These are phyloP conservation scores for Onychostruthus taczanowskii DNA, from an alignment of 2,113 vertebrate genomes.

Conservation along the genomic window DNA sequence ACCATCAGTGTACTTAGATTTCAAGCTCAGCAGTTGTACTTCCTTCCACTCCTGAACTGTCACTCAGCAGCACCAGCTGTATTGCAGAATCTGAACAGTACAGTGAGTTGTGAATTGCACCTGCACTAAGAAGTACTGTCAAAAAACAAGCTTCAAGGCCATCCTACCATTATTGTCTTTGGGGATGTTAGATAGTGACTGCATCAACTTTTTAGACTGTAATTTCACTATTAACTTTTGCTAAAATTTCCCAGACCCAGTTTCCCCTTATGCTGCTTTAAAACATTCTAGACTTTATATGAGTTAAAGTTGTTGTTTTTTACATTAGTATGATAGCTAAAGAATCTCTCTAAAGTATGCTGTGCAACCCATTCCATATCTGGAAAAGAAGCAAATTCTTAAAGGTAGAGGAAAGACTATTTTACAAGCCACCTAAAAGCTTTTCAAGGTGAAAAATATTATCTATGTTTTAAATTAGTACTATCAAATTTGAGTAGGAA, in stretches of 20 bases:
- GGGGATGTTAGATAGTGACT: neutral
- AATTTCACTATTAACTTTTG: neutral
- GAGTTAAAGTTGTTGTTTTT: neutral
- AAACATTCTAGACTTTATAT: neutral
- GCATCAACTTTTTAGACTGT: neutral
- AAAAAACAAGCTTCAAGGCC: neutral
- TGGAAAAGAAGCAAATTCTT: neutral
- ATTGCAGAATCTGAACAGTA: neutral
- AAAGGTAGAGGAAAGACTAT: neutral
- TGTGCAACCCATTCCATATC: neutral
- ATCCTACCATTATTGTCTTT: accelerated
- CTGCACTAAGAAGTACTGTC: neutral
- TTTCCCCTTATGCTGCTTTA: neutral
- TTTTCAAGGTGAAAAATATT: neutral
- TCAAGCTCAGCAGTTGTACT: neutral
- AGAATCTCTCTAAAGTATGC: neutral
- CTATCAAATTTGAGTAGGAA: neutral
- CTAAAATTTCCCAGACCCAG: neutral
- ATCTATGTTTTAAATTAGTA: neutral
- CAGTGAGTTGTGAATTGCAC: neutral
- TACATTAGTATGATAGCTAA: neutral
- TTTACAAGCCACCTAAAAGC: neutral
- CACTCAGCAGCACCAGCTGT: neutral
- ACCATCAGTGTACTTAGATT: neutral
- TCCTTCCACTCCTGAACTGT: neutral